Base-by-base conservation (phyloP, 1,140 invertebrate genomes). In the Drosophila nebulosa region DNA sequence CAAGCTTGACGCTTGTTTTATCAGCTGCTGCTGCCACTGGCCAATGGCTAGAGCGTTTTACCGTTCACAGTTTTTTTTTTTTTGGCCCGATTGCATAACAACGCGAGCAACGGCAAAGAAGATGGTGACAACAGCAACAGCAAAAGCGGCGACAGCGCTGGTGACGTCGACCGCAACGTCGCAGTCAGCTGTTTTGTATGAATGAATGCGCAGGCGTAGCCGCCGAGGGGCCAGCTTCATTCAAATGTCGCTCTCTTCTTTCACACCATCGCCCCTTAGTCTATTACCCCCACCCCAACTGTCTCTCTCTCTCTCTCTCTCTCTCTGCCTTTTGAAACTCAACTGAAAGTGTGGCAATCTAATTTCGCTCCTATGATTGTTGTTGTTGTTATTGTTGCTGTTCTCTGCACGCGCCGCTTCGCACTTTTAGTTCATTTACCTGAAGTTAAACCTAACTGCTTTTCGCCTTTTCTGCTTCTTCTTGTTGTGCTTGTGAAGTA, bases 391-490 rank as follows among this genome's bases (percentile, higher is more conserved):
- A 36, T 26, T 71, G 35, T 50, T 62, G 62, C 10, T 32, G 30
- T n/a, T 60, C 79, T 69, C 64, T 76, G 65, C 56, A 77, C 81
- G 74, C 80, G 74, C 60, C 62, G 72, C 59, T 64, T 85, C 60
- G 81, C 74, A 85, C 78, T 85, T 88, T 86, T 86, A 88, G 81
- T 88, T 86, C 78, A 81, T 86, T 86, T 86, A 86, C 81, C 81
- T 88, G 74, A 32, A 63, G 51, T 83, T 86, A 85, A 86, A 36
- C 52, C 56, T 70, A 50, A 69, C 32, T 67, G 58, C 36, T 52
- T 55, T 60, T 60, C 55, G 10, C 32, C 26, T 60, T 58, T 60
- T 51, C 24, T 30, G n/a, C 22, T 35, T 46, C 32, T 32, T 2
- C 32, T 18, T 30, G 10, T 36, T 64, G 62, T 52, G 24, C 35